Evolutionary conservation across 2,113 vertebrate species (phyloP).

Genomic region (Symphodus melops): DNA sequence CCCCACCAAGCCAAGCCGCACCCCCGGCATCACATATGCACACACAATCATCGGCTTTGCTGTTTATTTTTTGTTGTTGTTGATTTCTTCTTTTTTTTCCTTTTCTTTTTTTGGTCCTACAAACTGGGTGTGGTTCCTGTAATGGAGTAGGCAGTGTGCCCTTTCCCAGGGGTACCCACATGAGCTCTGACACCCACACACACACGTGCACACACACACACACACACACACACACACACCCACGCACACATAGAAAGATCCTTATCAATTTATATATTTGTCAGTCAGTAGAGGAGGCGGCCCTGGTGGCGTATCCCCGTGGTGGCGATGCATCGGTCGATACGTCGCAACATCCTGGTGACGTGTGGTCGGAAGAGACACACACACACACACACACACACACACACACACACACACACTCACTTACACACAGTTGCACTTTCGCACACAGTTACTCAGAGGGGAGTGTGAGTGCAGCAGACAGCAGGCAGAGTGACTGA

Average conservation of each 20-base stretch:
- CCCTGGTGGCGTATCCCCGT: conserved; percentile 55
- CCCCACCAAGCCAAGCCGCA: conserved; percentile 15
- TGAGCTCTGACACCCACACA: conserved; percentile 14
- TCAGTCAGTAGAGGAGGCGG: conserved; percentile 57
- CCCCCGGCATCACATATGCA: conserved; percentile 32
- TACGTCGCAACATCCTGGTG: conserved; percentile 54
- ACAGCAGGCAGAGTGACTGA: conserved; percentile 82
- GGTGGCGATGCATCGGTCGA: conserved; percentile 32
- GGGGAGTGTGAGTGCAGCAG: conserved; percentile 77
- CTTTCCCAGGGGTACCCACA: conserved; percentile 53
- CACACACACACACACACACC: conserved; percentile 36
- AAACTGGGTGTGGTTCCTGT: conserved; percentile 91
- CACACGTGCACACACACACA: conserved; percentile 32
- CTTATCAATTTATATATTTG: conserved; percentile 60
- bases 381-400: conserved; percentile 42
- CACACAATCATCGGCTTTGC: conserved; percentile 50
- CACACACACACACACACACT: conserved; percentile 28
- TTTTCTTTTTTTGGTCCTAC: conserved; percentile 53
- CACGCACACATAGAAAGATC: conserved; percentile 37
- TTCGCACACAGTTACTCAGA: conserved; percentile 70
- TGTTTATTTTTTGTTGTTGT: conserved; percentile 74
- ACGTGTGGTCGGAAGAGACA: conserved; percentile 52
- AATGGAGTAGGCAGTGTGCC: conserved; percentile 51
- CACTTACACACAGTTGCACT: conserved; percentile 53
- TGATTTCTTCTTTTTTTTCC: conserved; percentile 65